Conservation (phyloP, 2,797 vertebrate species). For the Coregonus sp. region DNA sequence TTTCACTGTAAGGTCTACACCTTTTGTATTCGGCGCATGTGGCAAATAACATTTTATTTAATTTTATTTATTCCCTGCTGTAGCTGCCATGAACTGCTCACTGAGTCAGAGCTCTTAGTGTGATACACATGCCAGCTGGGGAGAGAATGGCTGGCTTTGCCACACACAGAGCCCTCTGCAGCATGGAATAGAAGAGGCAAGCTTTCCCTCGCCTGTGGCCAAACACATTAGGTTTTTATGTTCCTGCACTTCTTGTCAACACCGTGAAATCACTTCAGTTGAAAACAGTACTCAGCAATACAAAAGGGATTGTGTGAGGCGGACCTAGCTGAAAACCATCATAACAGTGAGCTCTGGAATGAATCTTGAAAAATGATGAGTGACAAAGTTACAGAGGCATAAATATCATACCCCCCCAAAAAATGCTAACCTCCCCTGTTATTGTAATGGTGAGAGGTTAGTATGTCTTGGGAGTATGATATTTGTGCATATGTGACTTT, state of each 20-base stretch:
- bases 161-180: slow-evolving; percentile 5
- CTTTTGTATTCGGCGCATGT: too few species aligned
- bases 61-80: background rate
- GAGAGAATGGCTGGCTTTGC: slow-evolving; percentile 3
- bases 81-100: background rate
- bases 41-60: too few species aligned
- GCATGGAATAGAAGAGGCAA: slow-evolving; percentile 3
- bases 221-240: slow-evolving; percentile 8
- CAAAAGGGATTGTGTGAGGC: background rate
- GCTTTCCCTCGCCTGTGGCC: slow-evolving; percentile 1
- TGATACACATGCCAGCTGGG: slow-evolving; percentile 5
- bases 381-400: too few species aligned
- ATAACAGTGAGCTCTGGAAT: background rate
- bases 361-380: too few species aligned
- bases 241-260: background rate
- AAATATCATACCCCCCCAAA: too few species aligned
- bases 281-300: slow-evolving; percentile 1
- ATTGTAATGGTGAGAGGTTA: too few species aligned
- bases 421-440: too few species aligned
- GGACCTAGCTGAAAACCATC: background rate
- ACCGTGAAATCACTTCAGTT: background rate
- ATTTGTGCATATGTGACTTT: too few species aligned
- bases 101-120: slow-evolving; percentile 8
- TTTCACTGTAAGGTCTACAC: too few species aligned
- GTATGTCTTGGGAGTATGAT: too few species aligned